A percentile compares a stretch with the other conserved stretches of the same genome.
These are phyloP conservation scores for Coboldia fuscipes DNA, from an alignment of 1,140 invertebrate species.

Conservation along the genomic window DNA sequence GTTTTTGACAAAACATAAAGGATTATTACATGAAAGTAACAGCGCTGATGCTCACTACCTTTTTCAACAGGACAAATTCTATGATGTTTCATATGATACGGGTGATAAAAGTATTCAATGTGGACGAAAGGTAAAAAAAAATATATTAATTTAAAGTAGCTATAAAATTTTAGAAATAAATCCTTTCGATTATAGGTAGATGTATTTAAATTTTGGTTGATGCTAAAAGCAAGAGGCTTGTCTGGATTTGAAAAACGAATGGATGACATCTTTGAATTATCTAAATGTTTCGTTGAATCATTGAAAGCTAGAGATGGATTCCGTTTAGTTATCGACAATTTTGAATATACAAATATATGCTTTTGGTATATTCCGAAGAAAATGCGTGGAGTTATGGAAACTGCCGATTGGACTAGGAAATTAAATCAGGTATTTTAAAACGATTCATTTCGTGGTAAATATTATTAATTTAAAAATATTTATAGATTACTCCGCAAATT, in stretches of 20 bases:
- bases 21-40: slow-evolving; percentile 50
- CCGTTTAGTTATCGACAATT: slow-evolving; percentile 28
- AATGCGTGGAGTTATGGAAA: slow-evolving; percentile 38
- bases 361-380: slow-evolving; percentile 79
- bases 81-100: slow-evolving; percentile 72
- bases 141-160: neutral
- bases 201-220: slow-evolving; percentile 81
- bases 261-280: slow-evolving; percentile 37
- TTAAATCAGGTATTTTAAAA: slow-evolving; percentile 30
- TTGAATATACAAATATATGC: slow-evolving; percentile 66
- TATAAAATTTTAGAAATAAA: slow-evolving; percentile 2
- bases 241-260: slow-evolving; percentile 29
- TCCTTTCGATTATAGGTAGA: slow-evolving; percentile 37
- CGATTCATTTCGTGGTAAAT: too few relatives aligned
- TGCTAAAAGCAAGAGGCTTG: slow-evolving; percentile 65
- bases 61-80: slow-evolving; percentile 86
- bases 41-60: slow-evolving; percentile 61
- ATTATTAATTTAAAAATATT: slow-evolving; percentile 4
- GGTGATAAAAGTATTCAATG: slow-evolving; percentile 89
- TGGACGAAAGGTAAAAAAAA: slow-evolving; percentile 46
- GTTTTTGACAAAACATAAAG: slow-evolving; percentile 44
- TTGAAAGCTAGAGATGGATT: slow-evolving; percentile 31
- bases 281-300: slow-evolving; percentile 29
- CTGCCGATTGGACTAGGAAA: slow-evolving; percentile 39
- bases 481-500: slow-evolving; percentile 57